Evolutionary conservation across 2,888 invertebrate species (phyloP), one percentile per base, ranked within the genome.

Genomic region (Acronicta alni): DNA sequence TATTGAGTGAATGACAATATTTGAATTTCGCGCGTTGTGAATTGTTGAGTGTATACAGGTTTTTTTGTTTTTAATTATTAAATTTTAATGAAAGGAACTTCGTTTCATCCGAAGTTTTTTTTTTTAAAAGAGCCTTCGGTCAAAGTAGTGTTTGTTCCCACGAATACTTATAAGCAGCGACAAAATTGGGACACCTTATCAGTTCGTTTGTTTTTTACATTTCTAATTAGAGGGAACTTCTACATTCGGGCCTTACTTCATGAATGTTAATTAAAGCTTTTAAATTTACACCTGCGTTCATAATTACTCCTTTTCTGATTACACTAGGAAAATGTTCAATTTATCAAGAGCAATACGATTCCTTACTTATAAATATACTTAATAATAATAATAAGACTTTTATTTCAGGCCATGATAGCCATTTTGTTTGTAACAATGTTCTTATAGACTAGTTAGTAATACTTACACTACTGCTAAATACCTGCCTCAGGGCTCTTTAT

Each of bases 151-250:
- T n/a, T n/a, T 55, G 57, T 70, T 77, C 68, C 57, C 75, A 72
- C 72, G 63, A 43, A 53, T 43, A 45, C 59, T 71, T 60, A 60
- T 55, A 57, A 74, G 67, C 68, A 49, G 16, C 35, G 20, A 48
- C 73, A 47, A 66, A 77, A 81, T 74, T 79, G 73, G 77, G 75
- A 65, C 67, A 66, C 71, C 74, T 78, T 79, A 79, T 74, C 63
- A 60, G 60, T 67, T 67, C 69, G 55, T 81, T 78, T 81, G 77
- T 77, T 79, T 78, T 67, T 79, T 77, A 79, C 77, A 59, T 72
- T 67, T 73, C 75, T 79, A 79, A 82, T 81, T 80, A 81, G 77
- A 75, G 67, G 15, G 46, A 67, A 72, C 69, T 72, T 67, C 59
- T 53, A 46, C 49, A 64, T 53, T 48, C 60, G 32, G 58, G 56